phyloP scores from a whole-genome alignment of 2,113 vertebrate species.

The Actinemys pallida region DNA sequence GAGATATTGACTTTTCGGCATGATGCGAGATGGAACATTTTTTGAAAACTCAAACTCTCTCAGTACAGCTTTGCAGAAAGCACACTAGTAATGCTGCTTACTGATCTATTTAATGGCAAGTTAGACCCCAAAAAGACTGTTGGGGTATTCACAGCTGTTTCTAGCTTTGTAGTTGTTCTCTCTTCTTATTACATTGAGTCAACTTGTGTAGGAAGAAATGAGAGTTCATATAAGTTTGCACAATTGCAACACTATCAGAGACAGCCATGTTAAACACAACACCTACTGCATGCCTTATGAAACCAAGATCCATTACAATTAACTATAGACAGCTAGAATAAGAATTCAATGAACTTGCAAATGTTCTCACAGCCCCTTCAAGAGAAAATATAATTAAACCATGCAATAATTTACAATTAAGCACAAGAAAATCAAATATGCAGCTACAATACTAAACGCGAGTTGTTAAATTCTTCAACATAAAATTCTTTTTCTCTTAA shows the following conservation, averaged over 20 bases:
- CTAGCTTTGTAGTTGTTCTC: not conserved
- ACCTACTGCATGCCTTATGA: not conserved
- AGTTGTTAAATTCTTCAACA: not conserved
- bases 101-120: too few species aligned
- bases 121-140: too few species aligned
- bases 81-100: too few species aligned
- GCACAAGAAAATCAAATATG: not conserved
- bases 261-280: not conserved
- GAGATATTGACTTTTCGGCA: too few species aligned
- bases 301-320: not conserved
- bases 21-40: too few species aligned
- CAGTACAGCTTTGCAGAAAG: too few species aligned
- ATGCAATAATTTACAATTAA: not conserved
- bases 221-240: not conserved
- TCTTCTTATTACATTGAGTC: not conserved
- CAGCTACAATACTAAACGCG: not conserved
- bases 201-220: not conserved
- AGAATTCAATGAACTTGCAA: not conserved
- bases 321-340: not conserved
- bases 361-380: not conserved
- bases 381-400: conserved; percentile 1
- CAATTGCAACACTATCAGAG: not conserved
- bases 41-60: too few species aligned
- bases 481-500: not conserved
- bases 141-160: not conserved